Evolutionary conservation across 2,113 vertebrate species (phyloP), one percentile per base, ranked within the genome.

Genomic region (Hippocampus guttulatus): DNA sequence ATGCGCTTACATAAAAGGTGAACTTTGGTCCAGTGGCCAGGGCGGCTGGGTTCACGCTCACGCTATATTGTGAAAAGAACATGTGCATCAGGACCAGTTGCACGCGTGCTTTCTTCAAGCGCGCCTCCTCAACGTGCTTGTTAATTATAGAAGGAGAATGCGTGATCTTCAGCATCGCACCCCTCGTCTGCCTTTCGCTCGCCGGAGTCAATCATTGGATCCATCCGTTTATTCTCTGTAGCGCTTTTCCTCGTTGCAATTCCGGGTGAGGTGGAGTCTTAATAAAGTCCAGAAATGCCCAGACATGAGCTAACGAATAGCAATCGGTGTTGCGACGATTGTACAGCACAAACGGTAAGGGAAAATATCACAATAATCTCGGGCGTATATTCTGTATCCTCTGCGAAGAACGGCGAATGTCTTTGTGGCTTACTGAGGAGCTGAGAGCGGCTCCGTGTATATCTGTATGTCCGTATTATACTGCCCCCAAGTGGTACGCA

Each of bases 1-100:
- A 84, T 81, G 89, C 79, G 82, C 88, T 92, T 93, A 89, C 87
- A 91, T 92, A 92, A 92, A 93, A 85, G 86, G 83, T 91, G 88
- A 92, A 91, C 92, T 91, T 92, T 93, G 85, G 81, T 87, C 88
- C 71, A 91, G 80, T 92, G 80, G 87, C 87, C 73, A 85, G 83
- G 76, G 70, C 67, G 58, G 61, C 62, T 67, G 86, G 73, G 90
- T 90, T 90, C 80, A 89, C 78, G 73, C 58, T 68, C 43, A 25
- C 64, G 47, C 81, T 81, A 88, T 82, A 78, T 81, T 75, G 67
- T 83, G 75, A 74, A 81, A 84, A 84, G 71, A 79, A 71, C 63
- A 81, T 80, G 82, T 82, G 70, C 78, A 77, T 83, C 71, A 75
- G 65, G 70, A 78, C 71, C 65, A 76, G 8, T 3, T 55, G 70